Evolutionary conservation across 2,888 invertebrate species (phyloP), one percentile per base, ranked within the genome.

Genomic region (Melanostoma mellinum): DNA sequence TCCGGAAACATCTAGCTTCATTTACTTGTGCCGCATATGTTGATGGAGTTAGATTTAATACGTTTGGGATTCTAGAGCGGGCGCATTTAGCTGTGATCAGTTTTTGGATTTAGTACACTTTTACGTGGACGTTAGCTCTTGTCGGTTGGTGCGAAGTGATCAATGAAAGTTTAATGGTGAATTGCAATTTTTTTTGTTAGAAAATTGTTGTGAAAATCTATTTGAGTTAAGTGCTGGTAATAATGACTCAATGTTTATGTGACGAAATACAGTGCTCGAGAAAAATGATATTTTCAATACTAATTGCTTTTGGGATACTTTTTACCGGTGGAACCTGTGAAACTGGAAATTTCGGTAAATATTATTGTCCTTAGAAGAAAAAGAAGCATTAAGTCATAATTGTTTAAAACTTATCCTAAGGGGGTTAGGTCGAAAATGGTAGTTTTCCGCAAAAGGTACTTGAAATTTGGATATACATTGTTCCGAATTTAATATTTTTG

Each of bases 31-130:
- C 20, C 20, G 20, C 35, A 32, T 38, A 9, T 33, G 40, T 50
- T 58, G 82, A 77, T 82, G 77, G 77, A 73, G 77, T 82, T 77
- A 77, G 82, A 82, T 77, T 82, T 52, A 42, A 73, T 73, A 77
- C 72, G 67, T 73, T 56, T 68, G 61, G 52, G 50, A 50, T 58
- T 82, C 42, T 67, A 52, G 67, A 63, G 40, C 61, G 56, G 10
- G 40, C 55, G 60, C 58, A 63, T 58, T 48, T 53, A 61, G 9
- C 30, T 33, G 32, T 42, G 33, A 72, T 72, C 63, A 46, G 44
- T 42, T 44, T 48, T 33, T 44, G 56, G 46, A 58, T 55, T 44
- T 42, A 33, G 30, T 40, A 40, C 53, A 55, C 9, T 32, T 56
- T 46, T 3, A 36, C 36, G 42, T 65, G 46, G 68, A 61, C 32